Evolutionary conservation across 2,113 vertebrate genomes (phyloP).

Genomic region (Circaetus gallicus): DNA sequence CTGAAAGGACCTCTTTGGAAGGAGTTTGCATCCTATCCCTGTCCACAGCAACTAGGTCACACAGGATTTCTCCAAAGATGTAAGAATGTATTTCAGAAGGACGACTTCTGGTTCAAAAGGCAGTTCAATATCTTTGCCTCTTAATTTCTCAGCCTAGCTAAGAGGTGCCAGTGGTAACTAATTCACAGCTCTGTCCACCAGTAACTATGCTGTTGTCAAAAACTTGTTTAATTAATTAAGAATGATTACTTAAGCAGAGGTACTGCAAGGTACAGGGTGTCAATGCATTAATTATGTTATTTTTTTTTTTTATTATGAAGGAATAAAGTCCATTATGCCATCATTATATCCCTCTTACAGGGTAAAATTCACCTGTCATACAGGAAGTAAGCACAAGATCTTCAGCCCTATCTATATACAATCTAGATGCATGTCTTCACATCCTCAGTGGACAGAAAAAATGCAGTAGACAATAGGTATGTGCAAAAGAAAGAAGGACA

Average conservation of each 20-base stretch:
- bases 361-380: not conserved
- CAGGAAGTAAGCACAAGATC: not conserved
- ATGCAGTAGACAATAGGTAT: not conserved
- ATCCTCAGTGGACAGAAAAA: not conserved
- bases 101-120: not conserved
- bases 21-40: not conserved
- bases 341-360: not conserved
- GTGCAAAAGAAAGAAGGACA: not conserved
- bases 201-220: not conserved
- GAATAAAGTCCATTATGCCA: not conserved
- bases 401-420: not conserved
- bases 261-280: not conserved
- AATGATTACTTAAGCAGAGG: not conserved
- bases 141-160: not conserved
- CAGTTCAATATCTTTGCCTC: not conserved
- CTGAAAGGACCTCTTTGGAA: not conserved
- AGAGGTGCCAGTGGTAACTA: not conserved
- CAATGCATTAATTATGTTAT: not conserved
- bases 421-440: not conserved
- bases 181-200: not conserved
- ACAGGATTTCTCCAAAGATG: not conserved
- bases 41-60: not conserved
- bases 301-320: not conserved
- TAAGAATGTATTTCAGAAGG: conserved; percentile 16
- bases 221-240: not conserved